Conservation (phyloP, 1,140 invertebrate species). For the Lysiphlebus fabarum region DNA sequence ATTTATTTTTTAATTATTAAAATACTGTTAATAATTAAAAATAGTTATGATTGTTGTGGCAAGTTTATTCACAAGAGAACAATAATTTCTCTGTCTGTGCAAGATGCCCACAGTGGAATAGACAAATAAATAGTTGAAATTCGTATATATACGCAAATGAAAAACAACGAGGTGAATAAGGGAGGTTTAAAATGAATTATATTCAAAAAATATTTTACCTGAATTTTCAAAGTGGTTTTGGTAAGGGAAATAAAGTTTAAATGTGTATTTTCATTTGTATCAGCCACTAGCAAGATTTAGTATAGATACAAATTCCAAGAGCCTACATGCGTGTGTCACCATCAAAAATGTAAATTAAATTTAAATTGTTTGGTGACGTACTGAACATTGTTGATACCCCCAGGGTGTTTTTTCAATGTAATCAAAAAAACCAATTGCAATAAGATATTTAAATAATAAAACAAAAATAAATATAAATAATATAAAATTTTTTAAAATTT, state of each 20-base stretch:
- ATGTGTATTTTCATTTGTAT: too few relatives aligned
- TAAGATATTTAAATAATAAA: neutral
- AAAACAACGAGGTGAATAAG: neutral
- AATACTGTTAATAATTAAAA: slow-evolving; percentile 21
- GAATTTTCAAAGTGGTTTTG: too few relatives aligned
- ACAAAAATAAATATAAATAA: slow-evolving; percentile 4
- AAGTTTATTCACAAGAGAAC: slow-evolving; percentile 24
- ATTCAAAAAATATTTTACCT: too few relatives aligned
- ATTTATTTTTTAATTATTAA: slow-evolving; percentile 7
- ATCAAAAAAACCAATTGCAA: neutral
- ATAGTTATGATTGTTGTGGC: neutral
- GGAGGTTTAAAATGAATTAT: too few relatives aligned
- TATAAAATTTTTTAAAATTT: neutral
- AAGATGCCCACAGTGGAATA: slow-evolving; percentile 14
- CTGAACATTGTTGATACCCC: slow-evolving; percentile 15
- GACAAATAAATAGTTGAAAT: slow-evolving; percentile 7
- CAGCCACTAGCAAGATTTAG: too few relatives aligned
- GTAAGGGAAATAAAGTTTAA: too few relatives aligned
- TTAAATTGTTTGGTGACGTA: slow-evolving; percentile 33
- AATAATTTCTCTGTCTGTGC: slow-evolving; percentile 25
- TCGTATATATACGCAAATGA: slow-evolving; percentile 4
- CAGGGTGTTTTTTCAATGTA: slow-evolving; percentile 1
- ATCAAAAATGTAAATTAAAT: slow-evolving; percentile 50
- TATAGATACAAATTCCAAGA: too few relatives aligned
- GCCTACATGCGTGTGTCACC: slow-evolving; percentile 26